Evolutionary conservation across 2,113 vertebrate genomes (phyloP).

Genomic region (Grammomys dolichurus): DNA sequence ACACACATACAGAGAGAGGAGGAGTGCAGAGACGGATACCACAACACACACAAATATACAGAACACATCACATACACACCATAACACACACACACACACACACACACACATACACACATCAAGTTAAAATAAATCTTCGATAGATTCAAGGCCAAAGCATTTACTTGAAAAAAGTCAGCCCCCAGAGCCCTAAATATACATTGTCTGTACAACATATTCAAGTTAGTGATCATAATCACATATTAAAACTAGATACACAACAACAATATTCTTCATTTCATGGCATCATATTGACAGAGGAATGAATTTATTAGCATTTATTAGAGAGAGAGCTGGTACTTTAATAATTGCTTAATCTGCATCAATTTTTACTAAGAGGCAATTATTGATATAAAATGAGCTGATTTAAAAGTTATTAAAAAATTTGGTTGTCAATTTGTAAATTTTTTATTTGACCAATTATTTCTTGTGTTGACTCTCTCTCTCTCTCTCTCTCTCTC

Average conservation of each 20-base stretch:
- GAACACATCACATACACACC: neutral
- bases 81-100: neutral
- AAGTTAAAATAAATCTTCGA: neutral
- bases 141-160: neutral
- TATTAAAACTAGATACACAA: neutral
- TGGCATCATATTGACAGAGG: neutral
- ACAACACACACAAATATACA: neutral
- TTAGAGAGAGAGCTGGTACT: neutral
- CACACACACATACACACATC: neutral
- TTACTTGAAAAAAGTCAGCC: neutral
- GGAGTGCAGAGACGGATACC: no score
- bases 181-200: slow-evolving; percentile 32
- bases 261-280: neutral
- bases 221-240: neutral
- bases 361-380: neutral
- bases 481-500: no score
- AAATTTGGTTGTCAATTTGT: neutral
- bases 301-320: neutral
- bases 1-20: neutral
- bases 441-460: neutral
- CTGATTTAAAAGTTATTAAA: slow-evolving; percentile 6
- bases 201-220: neutral
- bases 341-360: slow-evolving; percentile 24
- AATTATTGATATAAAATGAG: neutral
- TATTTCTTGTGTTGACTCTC: neutral